Conservation (phyloP, 2,888 invertebrate genomes). For the Chloroclysta siterata region DNA sequence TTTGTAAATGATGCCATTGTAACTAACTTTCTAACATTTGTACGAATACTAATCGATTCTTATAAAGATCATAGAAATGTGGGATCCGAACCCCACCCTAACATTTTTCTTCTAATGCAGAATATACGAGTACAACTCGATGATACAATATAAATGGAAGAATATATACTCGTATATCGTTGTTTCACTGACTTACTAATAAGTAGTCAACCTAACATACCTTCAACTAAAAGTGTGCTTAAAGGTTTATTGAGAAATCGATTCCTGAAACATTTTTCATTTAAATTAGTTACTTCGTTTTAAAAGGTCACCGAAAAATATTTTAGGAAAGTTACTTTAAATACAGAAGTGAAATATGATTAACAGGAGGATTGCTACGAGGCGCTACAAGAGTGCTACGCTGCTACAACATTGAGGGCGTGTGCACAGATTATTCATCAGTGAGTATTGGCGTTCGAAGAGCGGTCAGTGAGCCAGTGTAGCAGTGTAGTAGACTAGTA, state of each 20-base stretch:
- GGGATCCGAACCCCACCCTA: slow-evolving; percentile 36
- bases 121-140: background rate
- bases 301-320: no score
- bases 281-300: no score
- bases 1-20: slow-evolving; percentile 19
- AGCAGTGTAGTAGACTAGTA: slow-evolving; percentile 47
- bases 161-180: background rate
- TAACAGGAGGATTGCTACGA: slow-evolving; percentile 29
- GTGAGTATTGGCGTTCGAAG: slow-evolving; percentile 32
- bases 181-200: background rate
- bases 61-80: slow-evolving; percentile 14
- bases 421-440: slow-evolving; percentile 34
- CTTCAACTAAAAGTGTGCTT: no score
- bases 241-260: no score
- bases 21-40: slow-evolving; percentile 17
- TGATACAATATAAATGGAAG: background rate
- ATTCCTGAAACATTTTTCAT: no score
- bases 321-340: no score
- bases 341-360: background rate
- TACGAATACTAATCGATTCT: slow-evolving; percentile 16
- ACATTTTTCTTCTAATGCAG: background rate
- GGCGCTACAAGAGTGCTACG: slow-evolving; percentile 52
- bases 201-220: no score
- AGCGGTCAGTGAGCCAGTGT: slow-evolving; percentile 63
- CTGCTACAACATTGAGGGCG: slow-evolving; percentile 41